Conservation (phyloP, 2,888 invertebrate species). For the Drosophila prostipennis region DNA sequence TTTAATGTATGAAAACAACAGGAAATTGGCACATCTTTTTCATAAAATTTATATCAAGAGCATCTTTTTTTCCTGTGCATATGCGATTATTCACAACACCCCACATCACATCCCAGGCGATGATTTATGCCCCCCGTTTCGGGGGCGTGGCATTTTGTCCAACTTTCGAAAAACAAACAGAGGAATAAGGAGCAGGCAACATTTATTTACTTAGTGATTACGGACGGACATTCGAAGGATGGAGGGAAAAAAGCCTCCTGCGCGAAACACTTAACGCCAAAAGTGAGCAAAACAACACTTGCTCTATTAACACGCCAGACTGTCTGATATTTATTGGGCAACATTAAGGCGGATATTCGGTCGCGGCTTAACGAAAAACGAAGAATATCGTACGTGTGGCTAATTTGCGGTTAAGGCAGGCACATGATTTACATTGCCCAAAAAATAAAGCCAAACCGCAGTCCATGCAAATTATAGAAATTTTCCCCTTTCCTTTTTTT, state of each 20-base stretch:
- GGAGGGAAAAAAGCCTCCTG: constrained; percentile 45
- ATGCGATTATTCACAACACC: constrained; percentile 54
- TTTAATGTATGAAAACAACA: not conserved
- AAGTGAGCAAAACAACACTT: constrained; percentile 83
- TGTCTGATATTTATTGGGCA: constrained; percentile 71
- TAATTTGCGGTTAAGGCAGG: constrained; percentile 76
- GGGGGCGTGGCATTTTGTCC: constrained; percentile 44
- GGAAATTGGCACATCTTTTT: too few relatives aligned
- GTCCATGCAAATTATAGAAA: constrained; percentile 81
- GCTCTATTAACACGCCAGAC: constrained; percentile 71
- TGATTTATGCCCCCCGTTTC: constrained; percentile 34
- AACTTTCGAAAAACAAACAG: constrained; percentile 61
- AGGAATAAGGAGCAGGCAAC: constrained; percentile 42
- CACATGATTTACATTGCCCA: constrained; percentile 78
- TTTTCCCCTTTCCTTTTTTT: constrained; percentile 34
- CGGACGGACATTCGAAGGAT: constrained; percentile 23
- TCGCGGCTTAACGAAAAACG: constrained; percentile 72
- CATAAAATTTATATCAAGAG: too few relatives aligned
- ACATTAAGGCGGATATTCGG: constrained; percentile 59
- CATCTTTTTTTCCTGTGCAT: constrained; percentile 1
- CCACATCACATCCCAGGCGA: constrained; percentile 31
- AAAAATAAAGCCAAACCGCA: constrained; percentile 17
- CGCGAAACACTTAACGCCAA: constrained; percentile 83
- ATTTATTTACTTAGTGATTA: constrained; percentile 77
- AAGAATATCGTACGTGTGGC: constrained; percentile 61